phyloP scores from a whole-genome alignment of 2,888 invertebrate genomes.

The Caenorhabditis sp. region DNA sequence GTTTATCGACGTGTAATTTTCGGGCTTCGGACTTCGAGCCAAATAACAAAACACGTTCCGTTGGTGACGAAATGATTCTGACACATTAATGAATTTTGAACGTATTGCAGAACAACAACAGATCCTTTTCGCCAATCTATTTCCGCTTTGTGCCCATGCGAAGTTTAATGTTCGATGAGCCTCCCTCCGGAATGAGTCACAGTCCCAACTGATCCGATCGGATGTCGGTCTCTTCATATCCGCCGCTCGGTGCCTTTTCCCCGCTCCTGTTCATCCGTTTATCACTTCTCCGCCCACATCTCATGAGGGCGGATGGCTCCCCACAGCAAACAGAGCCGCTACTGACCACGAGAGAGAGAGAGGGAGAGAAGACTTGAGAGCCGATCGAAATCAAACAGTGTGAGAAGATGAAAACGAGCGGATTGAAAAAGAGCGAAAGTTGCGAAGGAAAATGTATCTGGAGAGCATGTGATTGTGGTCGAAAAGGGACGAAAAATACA shows the following conservation, averaged over 20 bases:
- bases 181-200: too few species aligned
- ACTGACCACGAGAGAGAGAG: constrained; percentile 16
- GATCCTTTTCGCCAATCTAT: too few species aligned
- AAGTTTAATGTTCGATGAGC: too few species aligned
- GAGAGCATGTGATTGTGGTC: neutral
- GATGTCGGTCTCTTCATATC: too few species aligned
- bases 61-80: too few species aligned
- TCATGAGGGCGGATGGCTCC: neutral
- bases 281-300: constrained; percentile 2
- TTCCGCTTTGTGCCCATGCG: too few species aligned
- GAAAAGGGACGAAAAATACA: neutral
- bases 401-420: neutral
- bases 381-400: constrained; percentile 5
- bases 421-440: neutral
- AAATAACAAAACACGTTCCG: too few species aligned
- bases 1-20: too few species aligned
- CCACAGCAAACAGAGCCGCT: neutral
- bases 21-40: too few species aligned
- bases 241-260: too few species aligned
- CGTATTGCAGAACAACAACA: too few species aligned
- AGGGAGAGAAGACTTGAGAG: neutral
- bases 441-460: neutral
- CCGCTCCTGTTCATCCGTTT: neutral
- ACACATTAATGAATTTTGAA: too few species aligned
- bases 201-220: neutral